These are phyloP conservation scores for Tretioscincus oriximinensis DNA, from an alignment of 2,113 vertebrate genomes.

Conservation along the genomic window DNA sequence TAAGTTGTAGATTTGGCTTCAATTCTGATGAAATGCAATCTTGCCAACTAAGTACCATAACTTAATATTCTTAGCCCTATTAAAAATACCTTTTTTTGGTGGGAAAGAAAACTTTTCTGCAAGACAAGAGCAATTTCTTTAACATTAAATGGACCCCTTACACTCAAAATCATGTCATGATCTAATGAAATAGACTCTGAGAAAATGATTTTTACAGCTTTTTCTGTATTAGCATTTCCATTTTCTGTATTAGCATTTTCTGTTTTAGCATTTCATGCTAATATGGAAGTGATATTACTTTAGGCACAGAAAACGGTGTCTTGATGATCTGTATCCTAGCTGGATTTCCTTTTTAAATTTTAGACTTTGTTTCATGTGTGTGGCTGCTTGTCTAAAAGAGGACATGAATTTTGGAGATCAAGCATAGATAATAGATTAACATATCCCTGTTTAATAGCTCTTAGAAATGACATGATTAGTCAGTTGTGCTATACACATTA, in stretches of 20 bases:
- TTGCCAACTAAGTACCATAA: not conserved
- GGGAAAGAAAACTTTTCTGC: not conserved
- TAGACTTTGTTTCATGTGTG: not conserved
- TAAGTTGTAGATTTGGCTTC: not conserved
- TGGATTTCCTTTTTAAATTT: not conserved
- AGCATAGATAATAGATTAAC: not conserved
- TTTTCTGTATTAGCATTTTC: no score
- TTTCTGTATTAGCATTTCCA: no score
- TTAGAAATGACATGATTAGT: not conserved
- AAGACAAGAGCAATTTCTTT: not conserved
- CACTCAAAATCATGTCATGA: not conserved
- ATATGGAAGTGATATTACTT: not conserved
- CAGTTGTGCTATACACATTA: not conserved
- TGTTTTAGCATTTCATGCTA: no score
- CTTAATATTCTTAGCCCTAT: not conserved
- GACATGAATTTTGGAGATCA: not conserved
- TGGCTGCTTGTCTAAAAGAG: not conserved
- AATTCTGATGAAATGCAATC: not conserved
- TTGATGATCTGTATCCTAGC: not conserved
- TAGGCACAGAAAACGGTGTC: not conserved
- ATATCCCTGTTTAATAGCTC: not conserved
- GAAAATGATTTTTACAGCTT: not conserved
- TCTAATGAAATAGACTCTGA: not conserved
- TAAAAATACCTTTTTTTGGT: not conserved
- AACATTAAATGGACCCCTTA: not conserved